These are phyloP conservation scores for Amaurobius ferox DNA, from an alignment of 2,888 invertebrate species.

Conservation along the genomic window DNA sequence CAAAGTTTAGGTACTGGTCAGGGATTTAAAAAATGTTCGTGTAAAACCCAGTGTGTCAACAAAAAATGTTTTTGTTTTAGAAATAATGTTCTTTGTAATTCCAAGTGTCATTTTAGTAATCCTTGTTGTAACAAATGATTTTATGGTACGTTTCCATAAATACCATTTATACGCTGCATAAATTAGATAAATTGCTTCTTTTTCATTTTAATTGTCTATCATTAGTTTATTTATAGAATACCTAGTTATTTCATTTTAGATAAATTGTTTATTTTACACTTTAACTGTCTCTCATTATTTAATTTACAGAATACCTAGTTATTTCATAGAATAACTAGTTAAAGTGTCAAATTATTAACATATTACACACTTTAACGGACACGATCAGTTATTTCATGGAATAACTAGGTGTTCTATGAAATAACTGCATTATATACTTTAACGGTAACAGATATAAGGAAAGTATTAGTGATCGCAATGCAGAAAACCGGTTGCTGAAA, in stretches of 20 bases:
- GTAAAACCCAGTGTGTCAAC: conserved; percentile 55
- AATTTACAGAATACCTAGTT: conserved; percentile 23
- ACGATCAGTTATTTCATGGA: conserved; percentile 63
- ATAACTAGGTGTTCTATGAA: conserved; percentile 65
- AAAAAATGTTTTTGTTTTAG: conserved; percentile 55
- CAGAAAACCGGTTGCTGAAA: no score
- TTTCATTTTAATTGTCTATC: conserved; percentile 57
- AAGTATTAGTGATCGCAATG: no score
- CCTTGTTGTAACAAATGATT: conserved; percentile 49
- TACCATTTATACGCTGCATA: conserved; percentile 61
- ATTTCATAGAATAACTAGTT: conserved; percentile 39
- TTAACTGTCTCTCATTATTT: conserved; percentile 49
- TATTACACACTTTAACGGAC: conserved; percentile 65
- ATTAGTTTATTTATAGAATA: conserved; percentile 27
- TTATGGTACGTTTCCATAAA: conserved; percentile 59
- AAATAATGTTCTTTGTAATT: conserved; percentile 24
- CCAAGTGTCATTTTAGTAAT: no score
- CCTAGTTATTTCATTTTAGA: conserved; percentile 35
- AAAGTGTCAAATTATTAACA: conserved; percentile 59
- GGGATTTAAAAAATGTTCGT: conserved; percentile 56
- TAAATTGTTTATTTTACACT: conserved; percentile 56
- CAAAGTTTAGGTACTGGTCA: conserved; percentile 60
- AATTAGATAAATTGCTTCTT: conserved; percentile 59
- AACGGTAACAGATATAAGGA: conserved; percentile 60
- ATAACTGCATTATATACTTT: conserved; percentile 62